phyloP scores from a whole-genome alignment of 2,888 invertebrate species.

The Diogma glabrata region DNA sequence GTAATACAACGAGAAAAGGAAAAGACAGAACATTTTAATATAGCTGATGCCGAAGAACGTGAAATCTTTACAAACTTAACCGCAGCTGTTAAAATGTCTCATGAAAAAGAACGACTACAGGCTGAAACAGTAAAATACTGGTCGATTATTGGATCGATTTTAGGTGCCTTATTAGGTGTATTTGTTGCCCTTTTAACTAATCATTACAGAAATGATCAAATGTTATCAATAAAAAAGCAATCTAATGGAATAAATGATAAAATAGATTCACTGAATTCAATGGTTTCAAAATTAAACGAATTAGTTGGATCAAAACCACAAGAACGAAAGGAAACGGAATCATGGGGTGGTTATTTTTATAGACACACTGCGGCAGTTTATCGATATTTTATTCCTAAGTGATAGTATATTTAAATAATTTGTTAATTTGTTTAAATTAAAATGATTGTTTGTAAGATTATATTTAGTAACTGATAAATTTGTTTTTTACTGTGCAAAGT shows the following conservation, averaged over 20 bases:
- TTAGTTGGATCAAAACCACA: neutral
- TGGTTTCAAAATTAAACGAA: neutral
- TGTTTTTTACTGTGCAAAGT: too few relatives aligned
- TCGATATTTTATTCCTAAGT: slow-evolving; percentile 4
- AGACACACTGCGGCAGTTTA: neutral
- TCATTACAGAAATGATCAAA: slow-evolving; percentile 5
- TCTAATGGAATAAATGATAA: neutral
- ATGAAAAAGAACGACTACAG: slow-evolving; percentile 70
- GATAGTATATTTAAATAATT: too few relatives aligned
- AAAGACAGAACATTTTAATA: slow-evolving; percentile 46
- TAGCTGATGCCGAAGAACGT: slow-evolving; percentile 59
- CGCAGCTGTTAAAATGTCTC: slow-evolving; percentile 63
- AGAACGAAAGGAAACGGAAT: neutral
- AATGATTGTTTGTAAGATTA: too few relatives aligned
- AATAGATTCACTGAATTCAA: neutral
- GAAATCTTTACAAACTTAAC: slow-evolving; percentile 61
- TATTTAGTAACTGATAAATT: too few relatives aligned
- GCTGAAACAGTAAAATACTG: slow-evolving; percentile 77
- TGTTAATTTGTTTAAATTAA: too few relatives aligned
- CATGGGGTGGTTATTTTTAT: neutral
- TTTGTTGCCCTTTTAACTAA: neutral
- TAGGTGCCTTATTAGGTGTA: slow-evolving; percentile 30
- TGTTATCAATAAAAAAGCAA: neutral
- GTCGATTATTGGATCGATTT: slow-evolving; percentile 60
- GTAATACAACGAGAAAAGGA: slow-evolving; percentile 50